phyloP scores from a whole-genome alignment of 2,797 vertebrate species.

The Amblyopsis hoosieri region DNA sequence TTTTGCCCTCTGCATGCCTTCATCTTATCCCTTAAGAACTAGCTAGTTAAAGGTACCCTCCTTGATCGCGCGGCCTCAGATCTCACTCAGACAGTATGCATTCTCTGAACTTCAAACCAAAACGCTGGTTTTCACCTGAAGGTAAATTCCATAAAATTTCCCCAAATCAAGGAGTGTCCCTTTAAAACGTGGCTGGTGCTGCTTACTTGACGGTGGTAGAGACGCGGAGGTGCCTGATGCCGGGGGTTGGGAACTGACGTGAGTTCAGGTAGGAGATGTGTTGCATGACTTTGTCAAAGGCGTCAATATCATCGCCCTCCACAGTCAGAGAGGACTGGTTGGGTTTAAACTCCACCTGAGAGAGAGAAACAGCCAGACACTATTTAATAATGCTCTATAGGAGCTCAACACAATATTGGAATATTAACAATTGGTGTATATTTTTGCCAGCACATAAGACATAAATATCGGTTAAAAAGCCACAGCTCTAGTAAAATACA shows the following conservation, averaged over 20 bases:
- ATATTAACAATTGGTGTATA: too few species aligned
- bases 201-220: conserved; percentile 86
- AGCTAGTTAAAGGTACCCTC: too few species aligned
- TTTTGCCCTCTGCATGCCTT: conserved; percentile 24
- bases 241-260: conserved; percentile 95
- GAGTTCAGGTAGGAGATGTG: conserved; percentile 94
- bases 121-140: too few species aligned
- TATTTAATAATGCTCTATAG: not conserved
- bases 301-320: conserved; percentile 88
- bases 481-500: too few species aligned
- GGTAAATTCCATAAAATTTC: too few species aligned
- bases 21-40: conserved; percentile 5
- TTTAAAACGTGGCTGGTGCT: conserved; percentile 10
- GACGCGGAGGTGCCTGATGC: conserved; percentile 90
- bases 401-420: not conserved
- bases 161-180: too few species aligned
- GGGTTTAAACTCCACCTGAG: conserved; percentile 89
- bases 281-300: conserved; percentile 93
- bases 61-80: too few species aligned
- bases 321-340: conserved; percentile 87
- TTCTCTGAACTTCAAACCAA: too few species aligned
- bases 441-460: too few species aligned
- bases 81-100: too few species aligned
- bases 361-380: conserved; percentile 10
- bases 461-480: too few species aligned